Evolutionary conservation across 1,140 invertebrate genomes (phyloP).

Genomic region (Frieseomelitta varia): DNA sequence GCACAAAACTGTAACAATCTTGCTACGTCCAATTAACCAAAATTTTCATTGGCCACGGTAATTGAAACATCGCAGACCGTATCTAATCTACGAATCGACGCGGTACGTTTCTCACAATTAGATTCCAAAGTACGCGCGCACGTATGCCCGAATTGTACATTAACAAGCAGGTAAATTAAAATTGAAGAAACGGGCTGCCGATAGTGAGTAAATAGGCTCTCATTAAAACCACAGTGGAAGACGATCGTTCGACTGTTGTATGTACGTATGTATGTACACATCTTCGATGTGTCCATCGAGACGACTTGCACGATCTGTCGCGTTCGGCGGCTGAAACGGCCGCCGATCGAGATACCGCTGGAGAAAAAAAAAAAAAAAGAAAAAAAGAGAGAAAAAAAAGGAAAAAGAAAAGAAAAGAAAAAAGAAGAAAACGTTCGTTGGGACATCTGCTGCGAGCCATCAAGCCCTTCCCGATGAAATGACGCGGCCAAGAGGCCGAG

Average conservation of each 20-base stretch:
- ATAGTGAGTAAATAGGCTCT: conserved; percentile 13
- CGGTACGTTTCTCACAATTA: neutral
- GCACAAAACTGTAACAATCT: no score
- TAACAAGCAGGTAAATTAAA: neutral
- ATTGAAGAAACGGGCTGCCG: no score
- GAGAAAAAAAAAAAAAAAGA: no score
- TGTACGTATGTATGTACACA: neutral
- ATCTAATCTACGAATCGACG: neutral
- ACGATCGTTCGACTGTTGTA: neutral
- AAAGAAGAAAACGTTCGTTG: conserved; percentile 49
- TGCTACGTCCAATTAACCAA: no score
- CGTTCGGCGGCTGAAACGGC: conserved; percentile 8
- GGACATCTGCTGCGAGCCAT: conserved; percentile 60
- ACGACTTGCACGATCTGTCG: conserved; percentile 4
- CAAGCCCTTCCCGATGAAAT: conserved; percentile 57
- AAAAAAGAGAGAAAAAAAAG: no score
- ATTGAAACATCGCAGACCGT: neutral
- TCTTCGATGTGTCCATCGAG: neutral
- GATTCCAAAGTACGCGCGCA: neutral
- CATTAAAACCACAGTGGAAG: conserved; percentile 25
- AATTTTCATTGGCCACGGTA: neutral
- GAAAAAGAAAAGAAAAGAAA: no score
- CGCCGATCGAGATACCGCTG: conserved; percentile 35
- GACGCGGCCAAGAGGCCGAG: conserved; percentile 23
- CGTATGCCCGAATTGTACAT: neutral